These are phyloP conservation scores for Talpa occidentalis DNA, from an alignment of 2,113 vertebrate genomes.

Conservation along the genomic window DNA sequence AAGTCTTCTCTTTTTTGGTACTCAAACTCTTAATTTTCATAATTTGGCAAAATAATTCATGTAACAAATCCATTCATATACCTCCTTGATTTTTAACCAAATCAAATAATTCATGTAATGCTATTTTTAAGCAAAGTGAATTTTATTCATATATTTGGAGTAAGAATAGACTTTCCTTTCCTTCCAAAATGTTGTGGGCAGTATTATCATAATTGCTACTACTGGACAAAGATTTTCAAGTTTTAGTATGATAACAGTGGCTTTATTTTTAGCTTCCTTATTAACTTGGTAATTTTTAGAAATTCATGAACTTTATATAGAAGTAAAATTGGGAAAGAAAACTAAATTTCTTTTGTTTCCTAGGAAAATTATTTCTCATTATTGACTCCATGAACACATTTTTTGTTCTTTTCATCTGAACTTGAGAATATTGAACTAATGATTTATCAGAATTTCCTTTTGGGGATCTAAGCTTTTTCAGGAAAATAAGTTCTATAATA, in stretches of 20 bases:
- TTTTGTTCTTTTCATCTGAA: neutral
- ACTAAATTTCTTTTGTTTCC: conserved; percentile 19
- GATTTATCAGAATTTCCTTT: neutral
- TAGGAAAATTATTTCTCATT: conserved; percentile 7
- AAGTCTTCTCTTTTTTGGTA: neutral
- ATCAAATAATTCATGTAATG: neutral
- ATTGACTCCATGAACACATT: neutral
- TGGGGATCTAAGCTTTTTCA: neutral
- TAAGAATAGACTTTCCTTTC: neutral
- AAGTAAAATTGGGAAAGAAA: conserved; percentile 10
- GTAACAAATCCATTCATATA: neutral
- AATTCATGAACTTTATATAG: neutral
- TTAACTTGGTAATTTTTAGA: conserved; percentile 14
- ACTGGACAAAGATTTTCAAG: neutral
- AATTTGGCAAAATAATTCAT: neutral
- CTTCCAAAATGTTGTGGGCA: neutral
- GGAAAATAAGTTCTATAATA: neutral
- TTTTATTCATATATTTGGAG: neutral
- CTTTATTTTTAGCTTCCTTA: conserved; percentile 19
- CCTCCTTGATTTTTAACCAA: conserved; percentile 53
- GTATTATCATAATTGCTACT: neutral
- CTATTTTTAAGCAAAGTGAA: neutral
- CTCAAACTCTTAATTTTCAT: neutral
- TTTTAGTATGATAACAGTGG: neutral
- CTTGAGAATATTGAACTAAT: neutral